Base-by-base conservation (phyloP, 2,797 vertebrate genomes). In the Pelochelys cantorii region DNA sequence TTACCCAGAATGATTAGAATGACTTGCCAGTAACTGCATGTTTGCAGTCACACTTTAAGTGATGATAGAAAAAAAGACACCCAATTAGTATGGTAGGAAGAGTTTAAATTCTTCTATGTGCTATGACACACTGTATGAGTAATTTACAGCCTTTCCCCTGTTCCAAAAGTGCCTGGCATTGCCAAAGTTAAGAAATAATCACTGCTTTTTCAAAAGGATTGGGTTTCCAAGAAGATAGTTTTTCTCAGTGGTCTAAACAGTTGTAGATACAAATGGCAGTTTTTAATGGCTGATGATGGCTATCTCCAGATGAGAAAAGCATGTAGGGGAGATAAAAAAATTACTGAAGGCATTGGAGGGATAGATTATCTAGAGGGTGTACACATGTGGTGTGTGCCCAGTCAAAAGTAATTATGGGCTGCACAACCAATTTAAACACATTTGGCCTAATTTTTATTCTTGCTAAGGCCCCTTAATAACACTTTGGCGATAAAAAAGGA, bases 141-240 rank as follows among this genome's bases (percentile, higher is more conserved):
- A 80, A 56, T 83, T 85, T 85, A 57, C 9, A 27, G 52, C 74
- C 18, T 80, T 84, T 77, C 84, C 93, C 79, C 60, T 89, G 89
- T 87, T 91, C 48, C 57, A 81, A 23, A 81, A 62, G 8, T 86
- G 68, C 15, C 68, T 83, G n/a, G 68, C 81, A 82, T 29, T 81
- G 68, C 17, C 34, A 86, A 74, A 81, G 3, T 15, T 91, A 92
- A 93, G 79, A 94, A 84, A 75, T 52, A 91, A 54, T 75, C n/a
- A 71, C 83, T 31, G 18, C 25, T 91, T 89, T 54, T 68, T 95
- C 84, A 88, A 55, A 31, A 77, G 52, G 74, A 17, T 29, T 77
- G 25, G 14, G 42, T 29, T 77, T 77, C 74, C 42, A 77, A 15
- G 14, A 25, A 77, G 25, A 77, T 65, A 79, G 79, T 94, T 95